Evolutionary conservation across 2,888 invertebrate genomes (phyloP), one percentile per base, ranked within the genome.

Genomic region (Deilephila elpenor): DNA sequence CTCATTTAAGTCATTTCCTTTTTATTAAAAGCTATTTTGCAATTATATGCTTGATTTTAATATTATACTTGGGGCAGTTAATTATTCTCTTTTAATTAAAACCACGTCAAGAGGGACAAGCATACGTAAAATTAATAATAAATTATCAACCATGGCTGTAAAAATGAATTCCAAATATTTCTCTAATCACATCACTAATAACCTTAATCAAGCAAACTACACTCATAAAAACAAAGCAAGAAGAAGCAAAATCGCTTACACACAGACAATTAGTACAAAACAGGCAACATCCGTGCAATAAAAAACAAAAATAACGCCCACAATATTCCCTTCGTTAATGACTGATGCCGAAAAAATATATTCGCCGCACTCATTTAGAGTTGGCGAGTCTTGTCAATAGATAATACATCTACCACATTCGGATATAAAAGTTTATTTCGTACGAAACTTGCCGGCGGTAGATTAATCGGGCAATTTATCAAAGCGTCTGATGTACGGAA

Each of bases 381-480:
- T 53, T 53, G 20, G 34, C 7, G 44, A 25, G 37, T 5, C 37
- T 17, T 53, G 59, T 59, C 74, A 75, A 75, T 77, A 70, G 71
- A 75, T 74, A 80, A 70, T 20, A 75, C 8, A 75, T 74, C 60
- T 77, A 75, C 74, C 74, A 59, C 17, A 4, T 11, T 25, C 34
- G n/a, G 7, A 37, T 32, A 70, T 77, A 82, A 74, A 77, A 78
- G 74, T 74, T 74, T 71, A 75, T 75, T 81, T 81, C 74, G 71
- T 77, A 72, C 76, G 77, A 78, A 74, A 62, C 72, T 59, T 62
- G 61, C 51, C 44, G 25, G 53, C n/a, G 71, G 60, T 74, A 76
- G 76, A 80, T 82, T 82, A 78, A 78, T 78, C 74, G 75, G 74
- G 62, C 75, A 75, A 81, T 84, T 81, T 83, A 80, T 80, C 80